Evolutionary conservation across 1,140 invertebrate species (phyloP), one percentile per base, ranked within the genome.

Genomic region (Lethrus apterus): DNA sequence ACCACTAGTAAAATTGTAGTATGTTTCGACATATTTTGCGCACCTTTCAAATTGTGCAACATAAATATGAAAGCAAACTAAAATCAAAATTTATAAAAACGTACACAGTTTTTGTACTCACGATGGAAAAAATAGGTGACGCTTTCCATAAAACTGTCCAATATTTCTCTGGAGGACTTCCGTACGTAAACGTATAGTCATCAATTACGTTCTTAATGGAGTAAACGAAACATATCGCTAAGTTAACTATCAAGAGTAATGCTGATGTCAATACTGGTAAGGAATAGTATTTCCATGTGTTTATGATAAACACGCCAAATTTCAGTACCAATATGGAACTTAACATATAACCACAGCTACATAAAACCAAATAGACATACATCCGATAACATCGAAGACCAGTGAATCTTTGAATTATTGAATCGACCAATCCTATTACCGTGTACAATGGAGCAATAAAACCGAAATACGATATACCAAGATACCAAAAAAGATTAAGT

Each of bases 51-150:
- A n/a, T n/a, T n/a, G 9, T 24, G 17, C 1, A 42, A 3, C 23
- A 26, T 42, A 30, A 42, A 42, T 26, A 42, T 42, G 17, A 42
- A 29, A 9, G 24, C 11, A 7, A 26, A 42, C 40, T 42, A 13
- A 29, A 42, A 42, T 15, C 9, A 14, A 29, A 9, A 29, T 10
- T 13, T 11, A 20, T 33, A 23, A 40, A n/a, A n/a, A n/a, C n/a
- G n/a, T n/a, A n/a, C n/a, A n/a, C n/a, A n/a, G n/a, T n/a, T n/a
- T n/a, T n/a, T n/a, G 34, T 23, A 29, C 24, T 29, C 29, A 42
- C 40, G 15, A 42, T 11, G 15, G 21, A 7, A 18, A 42, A 42
- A 23, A 42, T 14, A 8, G 40, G 40, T 1, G 14, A 18, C 9
- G 40, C 17, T 42, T 14, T 30, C 40, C 38, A 42, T 23, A 26